Conservation (phyloP, 2,888 invertebrate species). For the Tigriopus californicus region DNA sequence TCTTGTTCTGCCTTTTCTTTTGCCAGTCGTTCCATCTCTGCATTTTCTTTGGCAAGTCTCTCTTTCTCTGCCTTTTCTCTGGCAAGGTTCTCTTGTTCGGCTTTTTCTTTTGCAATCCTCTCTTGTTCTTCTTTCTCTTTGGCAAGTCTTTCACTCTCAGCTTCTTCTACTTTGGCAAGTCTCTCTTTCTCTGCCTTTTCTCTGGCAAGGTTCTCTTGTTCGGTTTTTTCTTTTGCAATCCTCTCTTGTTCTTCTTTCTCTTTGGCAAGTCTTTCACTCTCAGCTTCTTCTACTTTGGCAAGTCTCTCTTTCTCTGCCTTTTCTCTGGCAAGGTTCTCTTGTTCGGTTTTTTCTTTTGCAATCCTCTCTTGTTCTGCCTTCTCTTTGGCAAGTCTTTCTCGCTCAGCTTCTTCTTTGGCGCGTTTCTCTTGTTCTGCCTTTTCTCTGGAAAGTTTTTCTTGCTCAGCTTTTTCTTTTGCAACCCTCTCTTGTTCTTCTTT, state of each 20-base stretch:
- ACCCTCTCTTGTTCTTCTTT: conserved; percentile 19
- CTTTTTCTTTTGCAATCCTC: too few species aligned
- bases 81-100: too few species aligned
- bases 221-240: conserved; percentile 1
- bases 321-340: conserved; percentile 18
- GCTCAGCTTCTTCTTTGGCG: not conserved
- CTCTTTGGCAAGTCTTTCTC: conserved; percentile 17
- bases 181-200: conserved; percentile 19
- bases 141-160: conserved; percentile 19
- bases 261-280: conserved; percentile 18
- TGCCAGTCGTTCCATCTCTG: conserved; percentile 10
- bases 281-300: conserved; percentile 17
- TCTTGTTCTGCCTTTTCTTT: conserved; percentile 19
- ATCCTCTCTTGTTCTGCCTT: conserved; percentile 19
- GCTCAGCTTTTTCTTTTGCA: conserved; percentile 17
- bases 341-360: conserved; percentile 22
- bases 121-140: conserved; percentile 16
- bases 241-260: conserved; percentile 22
- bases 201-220: conserved; percentile 17
- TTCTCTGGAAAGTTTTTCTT: conserved; percentile 18
- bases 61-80: too few species aligned
- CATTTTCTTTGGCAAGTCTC: too few species aligned
- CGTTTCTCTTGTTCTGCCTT: conserved; percentile 22
- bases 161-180: conserved; percentile 22
- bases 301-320: conserved; percentile 17